Base-by-base conservation (phyloP, 2,888 invertebrate species). In the Cheilosia grossa region DNA sequence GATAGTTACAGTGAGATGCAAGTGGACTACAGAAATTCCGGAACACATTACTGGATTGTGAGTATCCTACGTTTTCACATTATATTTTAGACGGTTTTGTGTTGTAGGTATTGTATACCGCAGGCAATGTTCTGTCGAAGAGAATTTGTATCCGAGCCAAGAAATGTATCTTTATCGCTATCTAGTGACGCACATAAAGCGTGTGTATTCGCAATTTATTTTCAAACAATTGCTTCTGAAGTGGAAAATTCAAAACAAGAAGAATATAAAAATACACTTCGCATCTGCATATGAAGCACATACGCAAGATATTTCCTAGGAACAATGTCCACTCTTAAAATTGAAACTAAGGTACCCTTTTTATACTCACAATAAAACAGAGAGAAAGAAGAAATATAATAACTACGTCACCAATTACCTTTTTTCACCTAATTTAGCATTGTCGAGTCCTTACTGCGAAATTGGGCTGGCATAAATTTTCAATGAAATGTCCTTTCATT, bases 1-100 rank as follows among this genome's bases (percentile, higher is more conserved):
- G 89, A 89, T 88, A 88, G 90, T 89, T 91, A 89, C 89, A 90
- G 89, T 90, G 92, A 90, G 90, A 92, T 92, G 92, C 91, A 91
- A 92, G 89, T 92, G 90, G 91, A 91, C 90, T 89, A 90, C 88
- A 91, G 91, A 89, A 90, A 89, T 88, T 89, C 91, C 88, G 90
- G 90, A 89, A 89, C 91, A 89, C 91, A 92, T 90, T 91, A 91
- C 89, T 92, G 92, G 92, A 91, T 92, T 90, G 92, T 92, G 87
- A 92, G 92, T 91, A 89, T 80, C n/a, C 87, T 87, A 87, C 4
- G 3, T 87, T 88, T 49, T 21, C 49, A 10, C 21, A 21, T 21
- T 21, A 19, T 47, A 4, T 21, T 49, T 49, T 21, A 21, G 21
- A 21, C 10, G 19, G 17, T 49, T 21, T 10, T 49, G 4, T 21